phyloP scores from a whole-genome alignment of 2,888 invertebrate genomes.

The Trachelus iudaicus region DNA sequence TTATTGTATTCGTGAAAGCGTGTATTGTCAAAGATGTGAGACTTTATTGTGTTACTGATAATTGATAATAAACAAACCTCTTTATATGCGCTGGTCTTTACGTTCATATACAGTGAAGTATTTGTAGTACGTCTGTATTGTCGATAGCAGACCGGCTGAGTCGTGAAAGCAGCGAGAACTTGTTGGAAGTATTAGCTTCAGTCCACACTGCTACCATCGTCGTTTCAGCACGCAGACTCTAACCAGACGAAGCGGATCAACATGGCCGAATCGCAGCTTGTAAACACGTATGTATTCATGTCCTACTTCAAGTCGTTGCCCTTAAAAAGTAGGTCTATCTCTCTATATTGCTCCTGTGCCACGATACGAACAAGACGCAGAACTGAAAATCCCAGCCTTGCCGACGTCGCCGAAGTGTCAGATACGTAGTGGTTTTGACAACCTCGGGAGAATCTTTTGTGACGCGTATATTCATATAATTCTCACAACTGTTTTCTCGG shows the following conservation, averaged over 20 bases:
- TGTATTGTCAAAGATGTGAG: background rate
- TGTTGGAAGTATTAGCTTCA: background rate
- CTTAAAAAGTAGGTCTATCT: slow-evolving; percentile 27
- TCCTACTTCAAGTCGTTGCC: slow-evolving; percentile 34
- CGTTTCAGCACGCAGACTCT: background rate
- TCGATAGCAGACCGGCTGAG: background rate
- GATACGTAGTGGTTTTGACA: background rate
- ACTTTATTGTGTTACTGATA: background rate
- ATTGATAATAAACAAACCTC: background rate
- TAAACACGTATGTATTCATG: slow-evolving; percentile 31
- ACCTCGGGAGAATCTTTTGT: background rate
- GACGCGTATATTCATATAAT: background rate
- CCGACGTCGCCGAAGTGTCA: background rate
- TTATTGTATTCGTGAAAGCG: background rate
- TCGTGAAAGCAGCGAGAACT: background rate
- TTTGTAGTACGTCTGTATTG: background rate
- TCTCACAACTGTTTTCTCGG: background rate
- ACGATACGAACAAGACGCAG: background rate
- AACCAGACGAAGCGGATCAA: slow-evolving; percentile 16
- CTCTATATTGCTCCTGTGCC: background rate
- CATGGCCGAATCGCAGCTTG: slow-evolving; percentile 28
- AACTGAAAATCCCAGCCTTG: background rate
- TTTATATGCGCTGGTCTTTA: background rate
- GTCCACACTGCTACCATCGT: background rate
- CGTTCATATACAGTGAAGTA: background rate